Conservation (phyloP, 2,797 vertebrate species). For the Sternarchorhynchus goeldii region DNA sequence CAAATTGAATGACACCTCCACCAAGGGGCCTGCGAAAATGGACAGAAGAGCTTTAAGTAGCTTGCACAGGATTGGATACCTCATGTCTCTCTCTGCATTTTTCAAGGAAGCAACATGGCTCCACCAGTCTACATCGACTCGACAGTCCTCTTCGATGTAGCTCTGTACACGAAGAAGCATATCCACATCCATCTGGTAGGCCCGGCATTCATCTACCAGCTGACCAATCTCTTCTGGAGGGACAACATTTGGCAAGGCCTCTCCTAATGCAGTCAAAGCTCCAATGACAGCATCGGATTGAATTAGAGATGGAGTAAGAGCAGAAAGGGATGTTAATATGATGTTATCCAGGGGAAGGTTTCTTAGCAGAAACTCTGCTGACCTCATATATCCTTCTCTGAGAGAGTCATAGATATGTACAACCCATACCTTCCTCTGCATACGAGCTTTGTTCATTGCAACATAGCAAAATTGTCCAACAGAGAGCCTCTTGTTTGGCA, state of each 20-base stretch:
- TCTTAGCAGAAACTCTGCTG: constrained; percentile 15
- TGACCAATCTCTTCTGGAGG: constrained; percentile 19
- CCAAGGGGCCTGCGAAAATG: constrained; percentile 20
- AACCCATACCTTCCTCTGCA: constrained; percentile 3
- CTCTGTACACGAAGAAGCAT: neutral
- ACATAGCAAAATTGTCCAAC: constrained; percentile 43
- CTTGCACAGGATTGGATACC: neutral
- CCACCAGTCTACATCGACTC: constrained; percentile 33
- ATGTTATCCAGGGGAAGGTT: constrained; percentile 19
- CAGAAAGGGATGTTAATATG: constrained; percentile 2
- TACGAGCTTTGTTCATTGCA: constrained; percentile 32
- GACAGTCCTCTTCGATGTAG: neutral
- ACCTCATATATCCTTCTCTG: constrained; percentile 23
- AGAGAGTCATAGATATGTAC: neutral
- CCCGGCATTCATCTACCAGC: constrained; percentile 19
- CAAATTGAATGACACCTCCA: constrained; percentile 6
- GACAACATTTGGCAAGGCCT: constrained; percentile 19
- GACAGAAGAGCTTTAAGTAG: constrained; percentile 8
- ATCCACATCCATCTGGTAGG: constrained; percentile 7
- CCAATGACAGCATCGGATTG: neutral
- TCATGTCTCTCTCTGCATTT: constrained; percentile 12
- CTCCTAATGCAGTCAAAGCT: constrained; percentile 20
- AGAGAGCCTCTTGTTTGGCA: constrained; percentile 36
- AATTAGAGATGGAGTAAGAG: constrained; percentile 11
- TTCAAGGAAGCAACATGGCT: constrained; percentile 19